Base-by-base conservation (phyloP, 2,113 vertebrate species). In the Leptobrachium ailaonicum region DNA sequence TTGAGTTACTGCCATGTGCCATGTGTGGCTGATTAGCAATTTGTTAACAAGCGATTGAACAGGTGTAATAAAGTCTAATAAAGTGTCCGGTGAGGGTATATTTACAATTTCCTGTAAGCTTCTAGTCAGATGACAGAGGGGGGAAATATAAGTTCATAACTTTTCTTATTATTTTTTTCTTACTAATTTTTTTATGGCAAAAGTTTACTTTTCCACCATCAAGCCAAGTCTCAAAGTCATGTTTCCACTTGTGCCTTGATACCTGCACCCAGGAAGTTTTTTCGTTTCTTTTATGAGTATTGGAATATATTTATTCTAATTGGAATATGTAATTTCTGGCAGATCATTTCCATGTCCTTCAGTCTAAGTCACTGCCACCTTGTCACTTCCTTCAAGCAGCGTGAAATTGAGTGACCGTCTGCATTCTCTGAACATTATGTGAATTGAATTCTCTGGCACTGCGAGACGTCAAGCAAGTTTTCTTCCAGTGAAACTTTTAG, bases 301-400 rank as follows among this genome's bases (percentile, higher is more conserved):
- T 60, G 56, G 9, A 60, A 60, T 10, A 60, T 60, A 12, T 3
- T 60, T 60, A 14, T 60, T 60, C 47, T 12, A 60, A 60, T 60
- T 60, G 41, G 41, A 68, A 68, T 14, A 43, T 44, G 66, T 68
- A 68, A 68, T 68, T 44, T 68, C 9, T 68, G 66, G 66, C 66
- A 68, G 9, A 12, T 68, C 66, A 42, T 44, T 12, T 68, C 41
- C 11, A 41, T 68, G 66, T 68, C 66, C 66, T 68, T 40, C 66
- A 68, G 66, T 2, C 66, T 12, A 44, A 44, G 66, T 68, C 66
- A 44, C 14, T 68, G 66, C 43, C 66, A 68, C 66, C 66, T 68
- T 68, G 64, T 20, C 64, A 41, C 40, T 54, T 54, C 56, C 13
- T 60, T 60, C 56, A 60, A 60, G 13, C 9, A 60, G 56, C 56